phyloP scores from a whole-genome alignment of 2,797 vertebrate species.

The Pelochelys cantorii region DNA sequence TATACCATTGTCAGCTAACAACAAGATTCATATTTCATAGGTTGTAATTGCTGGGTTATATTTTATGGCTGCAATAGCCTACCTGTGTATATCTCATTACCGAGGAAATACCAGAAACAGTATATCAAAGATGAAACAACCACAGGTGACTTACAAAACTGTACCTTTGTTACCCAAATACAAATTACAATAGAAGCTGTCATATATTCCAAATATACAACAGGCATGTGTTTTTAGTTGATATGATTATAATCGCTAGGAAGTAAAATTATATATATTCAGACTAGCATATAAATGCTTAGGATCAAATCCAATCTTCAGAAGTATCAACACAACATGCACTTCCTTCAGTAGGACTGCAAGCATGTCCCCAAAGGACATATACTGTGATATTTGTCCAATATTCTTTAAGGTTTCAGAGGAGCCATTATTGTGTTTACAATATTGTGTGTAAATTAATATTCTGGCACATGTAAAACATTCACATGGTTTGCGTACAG shows the following conservation, averaged over 20 bases:
- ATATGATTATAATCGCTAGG: slow-evolving; percentile 1
- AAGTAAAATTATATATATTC: slow-evolving; percentile 8
- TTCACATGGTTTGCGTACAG: background rate
- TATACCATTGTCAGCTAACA: background rate
- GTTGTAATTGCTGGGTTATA: slow-evolving; percentile 28
- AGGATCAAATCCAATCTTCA: background rate
- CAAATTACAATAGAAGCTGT: background rate
- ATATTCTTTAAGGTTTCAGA: slow-evolving; percentile 17
- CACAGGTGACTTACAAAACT: background rate
- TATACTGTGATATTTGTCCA: background rate
- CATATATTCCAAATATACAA: slow-evolving; percentile 18
- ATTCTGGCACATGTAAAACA: slow-evolving; percentile 18
- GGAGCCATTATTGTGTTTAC: background rate
- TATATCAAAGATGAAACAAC: slow-evolving; percentile 31
- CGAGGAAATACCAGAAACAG: slow-evolving; percentile 29
- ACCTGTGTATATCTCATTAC: slow-evolving; percentile 45
- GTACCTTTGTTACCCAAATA: background rate
- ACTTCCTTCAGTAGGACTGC: background rate
- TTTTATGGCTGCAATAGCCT: slow-evolving; percentile 41
- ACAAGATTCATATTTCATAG: slow-evolving; percentile 35
- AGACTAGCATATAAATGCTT: background rate
- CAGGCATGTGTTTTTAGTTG: background rate
- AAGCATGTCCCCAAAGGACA: background rate
- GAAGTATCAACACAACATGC: background rate
- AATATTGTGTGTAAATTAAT: background rate